Evolutionary conservation across 2,797 vertebrate genomes (phyloP), one percentile per base, ranked within the genome.

Genomic region (Caiman crocodilus): DNA sequence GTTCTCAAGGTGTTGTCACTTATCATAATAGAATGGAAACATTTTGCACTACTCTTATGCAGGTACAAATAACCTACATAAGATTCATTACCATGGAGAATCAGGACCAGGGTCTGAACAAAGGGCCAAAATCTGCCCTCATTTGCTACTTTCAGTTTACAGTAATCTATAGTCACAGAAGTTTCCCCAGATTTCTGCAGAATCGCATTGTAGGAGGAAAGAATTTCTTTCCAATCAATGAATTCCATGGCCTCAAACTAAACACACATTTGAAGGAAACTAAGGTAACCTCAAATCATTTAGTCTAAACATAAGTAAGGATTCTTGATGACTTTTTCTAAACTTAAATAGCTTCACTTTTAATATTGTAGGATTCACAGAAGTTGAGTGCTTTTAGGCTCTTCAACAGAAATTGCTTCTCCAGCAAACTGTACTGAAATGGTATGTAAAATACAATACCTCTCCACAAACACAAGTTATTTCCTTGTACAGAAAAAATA

Each of bases 321-420:
- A 50, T 28, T 93, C 50, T 84, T 64, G 90, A 87, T 87, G 94
- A 88, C 26, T 92, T 60, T 84, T 69, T 89, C 61, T 94, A 93
- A 96, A 88, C 61, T 82, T 74, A 61, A 20, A n/a, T 76, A 76
- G 50, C 42, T 74, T 56, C 15, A 35, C 83, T 28, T 92, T 93
- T 90, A 92, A 90, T 87, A 85, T 60, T 88, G 90, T 0, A 1
- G 58, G 82, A 90, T 86, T 95, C 76, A 50, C 42, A 50, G 42
- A 50, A 50, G 42, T 50, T 50, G 10, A 50, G 42, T 9, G 42
- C 6, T 82, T 96, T 59, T 23, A 1, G 90, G 93, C 76, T 95
- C 9, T 89, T 90, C 64, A 74, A 18, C 42, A 80, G 14, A 91
- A 94, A 85, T 89, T 85, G 26, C 4, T 91, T 92, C 90, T 90